Percentiles rank a stretch among this genome's conserved stretches.
Conservation (phyloP, 2,888 invertebrate genomes). For the Mesochorus sp. region DNA sequence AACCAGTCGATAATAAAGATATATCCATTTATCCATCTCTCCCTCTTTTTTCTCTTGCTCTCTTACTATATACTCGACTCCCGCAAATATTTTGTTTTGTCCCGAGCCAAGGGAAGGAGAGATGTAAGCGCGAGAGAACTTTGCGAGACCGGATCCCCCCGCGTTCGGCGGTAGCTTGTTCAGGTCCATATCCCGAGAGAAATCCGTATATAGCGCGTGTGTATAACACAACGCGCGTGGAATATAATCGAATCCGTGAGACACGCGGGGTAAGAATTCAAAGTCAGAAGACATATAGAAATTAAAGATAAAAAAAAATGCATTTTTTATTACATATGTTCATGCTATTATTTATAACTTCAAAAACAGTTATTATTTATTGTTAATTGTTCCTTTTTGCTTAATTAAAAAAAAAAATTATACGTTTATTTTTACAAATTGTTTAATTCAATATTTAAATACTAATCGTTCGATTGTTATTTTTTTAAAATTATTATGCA, state of each 20-base stretch:
- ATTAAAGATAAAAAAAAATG: no score
- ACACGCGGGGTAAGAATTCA: background rate
- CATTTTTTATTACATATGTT: no score
- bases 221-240: background rate
- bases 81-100: conserved; percentile 41
- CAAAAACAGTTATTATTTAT: no score
- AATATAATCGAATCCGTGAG: conserved; percentile 2
- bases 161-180: conserved; percentile 9
- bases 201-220: background rate
- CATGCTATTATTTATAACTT: no score
- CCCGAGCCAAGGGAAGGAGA: background rate
- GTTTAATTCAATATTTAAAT: no score
- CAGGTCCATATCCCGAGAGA: background rate
- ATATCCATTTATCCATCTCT: conserved; percentile 17
- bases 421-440: no score
- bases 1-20: conserved; percentile 26
- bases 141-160: conserved; percentile 6
- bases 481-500: no score
- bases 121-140: background rate
- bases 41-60: background rate
- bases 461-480: no score
- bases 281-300: no score
- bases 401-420: no score
- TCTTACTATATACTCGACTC: background rate
- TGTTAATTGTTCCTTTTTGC: no score